Base-by-base conservation (phyloP, 2,797 vertebrate genomes). In the Cephalopachus bancanus region DNA sequence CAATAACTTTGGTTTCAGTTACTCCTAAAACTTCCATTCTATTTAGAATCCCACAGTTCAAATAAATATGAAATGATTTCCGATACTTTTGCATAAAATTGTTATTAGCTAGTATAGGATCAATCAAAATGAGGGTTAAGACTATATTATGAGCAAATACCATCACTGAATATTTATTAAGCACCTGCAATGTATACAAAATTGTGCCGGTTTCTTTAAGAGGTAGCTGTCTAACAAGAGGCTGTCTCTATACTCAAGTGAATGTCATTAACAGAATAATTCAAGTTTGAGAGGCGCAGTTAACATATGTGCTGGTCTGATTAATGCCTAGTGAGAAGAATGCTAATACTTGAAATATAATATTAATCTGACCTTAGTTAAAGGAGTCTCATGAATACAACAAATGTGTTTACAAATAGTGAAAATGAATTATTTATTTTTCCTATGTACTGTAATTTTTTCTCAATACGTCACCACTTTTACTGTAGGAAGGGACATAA, bases 231-330 rank as follows among this genome's bases (percentile, higher is more conserved):
- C 89, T 96, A 85, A 89, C 30, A 83, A 95, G 89, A 92, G 86
- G 51, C 67, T 69, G n/a, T 17, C 60, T 96, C 72, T 57, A 44
- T 65, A 53, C 44, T 79, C 76, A 84, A 93, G 81, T 93, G 69
- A 96, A 96, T 87, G 24, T 75, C 86, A 94, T 93, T 89, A 97
- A 64, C 49, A 81, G 79, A 96, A 92, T 76, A 95, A 97, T 94
- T 94, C 91, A 93, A 74, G 89, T 94, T 49, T 95, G 37, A 97
- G 86, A 97, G 72, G 67, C 74, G 44, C 67, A 62, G 60, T 95
- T 93, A 93, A 96, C 85, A 85, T 51, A 83, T 28, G 7, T 92
- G 67, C 69, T 19, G 65, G 84, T 96, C 71, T 97, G 75, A 71
- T 94, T 87, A 87, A 72, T 75, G 37, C 20, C 26, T 59, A 87